Base-by-base conservation (phyloP, 2,113 vertebrate species). In the Crocuta crocuta region DNA sequence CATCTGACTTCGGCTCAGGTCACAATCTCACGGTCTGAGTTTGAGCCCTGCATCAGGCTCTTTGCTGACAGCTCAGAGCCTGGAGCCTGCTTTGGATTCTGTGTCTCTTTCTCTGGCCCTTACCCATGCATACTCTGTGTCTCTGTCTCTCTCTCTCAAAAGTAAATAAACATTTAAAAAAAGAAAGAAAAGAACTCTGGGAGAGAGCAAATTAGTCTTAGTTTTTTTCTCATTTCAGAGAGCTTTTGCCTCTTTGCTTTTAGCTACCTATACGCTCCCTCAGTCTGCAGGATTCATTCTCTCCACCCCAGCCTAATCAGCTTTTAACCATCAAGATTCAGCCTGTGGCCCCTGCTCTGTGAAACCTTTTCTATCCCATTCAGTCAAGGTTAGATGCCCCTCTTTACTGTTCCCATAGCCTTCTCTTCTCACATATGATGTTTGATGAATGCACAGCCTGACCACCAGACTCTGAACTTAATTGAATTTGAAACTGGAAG, bases 401-500 rank as follows among this genome's bases (percentile, higher is more conserved):
- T 73, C 39, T 73, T 94, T 50, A 26, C 70, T 68, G 16, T 70
- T 65, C 12, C n/a, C 24, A 35, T 35, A 81, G 35, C 65, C 85
- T 16, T 61, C 15, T 80, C 0, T 74, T 94, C 86, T 96, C 23
- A 91, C 43, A 73, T 73, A 63, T 65, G n/a, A 65, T 94, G 21
- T 79, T 80, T 73, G 92, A 55, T 91, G 86, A 85, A 79, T 63
- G 73, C 53, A 86, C 43, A 85, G 63, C 90, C 79, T 90, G 43
- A 80, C 43, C 16, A 53, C 65, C 16, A 31, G 65, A 43, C 53
- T 63, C 53, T 53, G 10, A 85, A 53, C 24, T 16, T 90, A 76
- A 84, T 63, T 89, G 63, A 90, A 45, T 94, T 94, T 63, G n/a
- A 74, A 91, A 68, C 68, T 92, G 48, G 82, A 88, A 76, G 48